These are phyloP conservation scores for Pygoscelis adeliae DNA, from an alignment of 2,113 vertebrate genomes.

Conservation along the genomic window DNA sequence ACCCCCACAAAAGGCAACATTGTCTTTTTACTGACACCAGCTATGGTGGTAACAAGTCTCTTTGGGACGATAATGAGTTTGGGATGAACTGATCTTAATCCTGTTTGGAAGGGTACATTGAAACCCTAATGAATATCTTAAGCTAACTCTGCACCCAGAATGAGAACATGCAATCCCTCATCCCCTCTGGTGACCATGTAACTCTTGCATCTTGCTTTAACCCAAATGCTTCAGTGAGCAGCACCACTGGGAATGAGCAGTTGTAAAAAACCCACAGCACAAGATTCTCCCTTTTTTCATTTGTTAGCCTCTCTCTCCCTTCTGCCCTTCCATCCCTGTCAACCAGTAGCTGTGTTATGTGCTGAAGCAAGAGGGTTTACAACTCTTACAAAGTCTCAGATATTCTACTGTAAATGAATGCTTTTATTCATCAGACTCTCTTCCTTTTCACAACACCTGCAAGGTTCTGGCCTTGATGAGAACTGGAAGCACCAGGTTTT, in stretches of 20 bases:
- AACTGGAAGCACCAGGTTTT: neutral
- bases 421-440: neutral
- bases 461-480: neutral
- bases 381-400: neutral
- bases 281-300: neutral
- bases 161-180: neutral
- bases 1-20: neutral
- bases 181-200: rapidly evolving
- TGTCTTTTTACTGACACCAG: neutral
- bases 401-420: neutral
- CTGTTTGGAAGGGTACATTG: neutral
- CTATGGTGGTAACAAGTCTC: neutral
- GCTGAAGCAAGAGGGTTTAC: neutral
- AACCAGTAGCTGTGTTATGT: neutral
- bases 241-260: neutral
- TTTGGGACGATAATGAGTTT: neutral
- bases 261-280: neutral
- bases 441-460: neutral
- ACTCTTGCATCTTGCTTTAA: neutral
- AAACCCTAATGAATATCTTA: neutral
- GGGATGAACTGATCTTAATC: neutral
- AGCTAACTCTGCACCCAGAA: neutral
- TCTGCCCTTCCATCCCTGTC: neutral
- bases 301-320: neutral
- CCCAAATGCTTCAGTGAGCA: neutral